phyloP scores from a whole-genome alignment of 2,113 vertebrate genomes.

The Athene noctua region DNA sequence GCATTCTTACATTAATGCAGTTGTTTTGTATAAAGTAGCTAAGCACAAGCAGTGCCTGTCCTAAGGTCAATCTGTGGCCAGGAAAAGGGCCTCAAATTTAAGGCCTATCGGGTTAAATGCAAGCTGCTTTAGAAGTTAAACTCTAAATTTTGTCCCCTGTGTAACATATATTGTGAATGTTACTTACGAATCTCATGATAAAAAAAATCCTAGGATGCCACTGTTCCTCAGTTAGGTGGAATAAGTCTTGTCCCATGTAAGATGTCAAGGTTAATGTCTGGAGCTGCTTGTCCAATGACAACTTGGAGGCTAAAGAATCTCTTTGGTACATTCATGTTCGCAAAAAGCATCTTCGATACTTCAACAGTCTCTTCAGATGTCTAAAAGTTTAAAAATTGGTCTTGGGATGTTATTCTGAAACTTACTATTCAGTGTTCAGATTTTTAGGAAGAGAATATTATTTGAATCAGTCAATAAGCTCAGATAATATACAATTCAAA shows the following conservation, averaged over 20 bases:
- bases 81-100: background rate
- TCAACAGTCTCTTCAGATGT: background rate
- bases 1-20: background rate
- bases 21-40: fast-evolving
- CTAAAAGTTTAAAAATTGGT: background rate
- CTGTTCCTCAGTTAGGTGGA: background rate
- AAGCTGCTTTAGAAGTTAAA: background rate
- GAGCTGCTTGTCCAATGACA: background rate
- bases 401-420: background rate
- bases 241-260: background rate
- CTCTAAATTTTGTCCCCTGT: background rate
- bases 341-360: background rate
- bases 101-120: background rate
- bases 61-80: background rate
- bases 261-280: background rate
- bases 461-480: background rate
- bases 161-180: background rate
- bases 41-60: background rate
- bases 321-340: fast-evolving
- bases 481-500: background rate
- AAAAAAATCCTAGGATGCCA: background rate
- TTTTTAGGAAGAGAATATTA: background rate
- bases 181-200: background rate
- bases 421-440: background rate
- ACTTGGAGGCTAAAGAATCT: background rate